Conservation (phyloP, 2,888 invertebrate genomes). For the Trichacis sp. region DNA sequence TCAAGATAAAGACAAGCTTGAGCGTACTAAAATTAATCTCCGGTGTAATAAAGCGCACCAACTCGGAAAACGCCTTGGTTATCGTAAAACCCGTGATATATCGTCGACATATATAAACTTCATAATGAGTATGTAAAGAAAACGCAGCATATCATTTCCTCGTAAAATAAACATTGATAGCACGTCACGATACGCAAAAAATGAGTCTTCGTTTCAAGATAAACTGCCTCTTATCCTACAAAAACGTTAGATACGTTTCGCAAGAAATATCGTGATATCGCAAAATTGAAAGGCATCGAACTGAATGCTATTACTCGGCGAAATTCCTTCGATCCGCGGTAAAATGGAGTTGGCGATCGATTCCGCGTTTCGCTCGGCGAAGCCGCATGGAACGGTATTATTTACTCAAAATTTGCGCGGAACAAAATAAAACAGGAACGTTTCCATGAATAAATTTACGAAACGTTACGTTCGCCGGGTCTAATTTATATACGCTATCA, state of each 20-base stretch:
- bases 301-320: too few relatives aligned
- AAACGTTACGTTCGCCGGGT: too few relatives aligned
- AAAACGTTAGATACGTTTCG: too few relatives aligned
- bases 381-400: too few relatives aligned
- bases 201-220: too few relatives aligned
- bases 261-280: not conserved
- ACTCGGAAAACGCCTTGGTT: not conserved
- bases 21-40: not conserved
- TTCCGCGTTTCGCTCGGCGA: not conserved
- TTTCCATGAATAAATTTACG: too few relatives aligned
- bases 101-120: not conserved
- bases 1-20: slow-evolving; percentile 1
- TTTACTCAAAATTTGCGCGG: too few relatives aligned
- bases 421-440: too few relatives aligned
- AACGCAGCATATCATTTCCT: not conserved
- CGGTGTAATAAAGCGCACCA: not conserved
- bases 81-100: not conserved
- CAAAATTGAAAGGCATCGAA: not conserved
- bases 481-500: too few relatives aligned
- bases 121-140: not conserved
- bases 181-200: too few relatives aligned
- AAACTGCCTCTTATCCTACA: too few relatives aligned
- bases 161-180: not conserved
- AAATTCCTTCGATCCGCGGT: too few relatives aligned
- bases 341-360: not conserved